Evolutionary conservation across 2,888 invertebrate genomes (phyloP), one percentile per base, ranked within the genome.

Genomic region (Pristionchus mayeri): DNA sequence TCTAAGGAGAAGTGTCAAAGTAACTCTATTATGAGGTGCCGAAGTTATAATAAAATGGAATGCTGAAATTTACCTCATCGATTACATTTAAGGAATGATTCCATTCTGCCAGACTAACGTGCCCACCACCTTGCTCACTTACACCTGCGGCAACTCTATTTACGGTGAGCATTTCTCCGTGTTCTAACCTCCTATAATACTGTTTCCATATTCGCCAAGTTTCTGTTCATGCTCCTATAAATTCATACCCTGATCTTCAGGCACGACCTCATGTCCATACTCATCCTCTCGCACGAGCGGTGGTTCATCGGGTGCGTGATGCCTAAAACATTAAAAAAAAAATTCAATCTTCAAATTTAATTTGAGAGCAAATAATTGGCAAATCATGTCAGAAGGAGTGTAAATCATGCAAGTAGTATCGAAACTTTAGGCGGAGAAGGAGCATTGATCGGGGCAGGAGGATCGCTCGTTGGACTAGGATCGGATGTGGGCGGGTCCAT

Each of bases 401-500:
- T n/a, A n/a, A n/a, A n/a, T n/a, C n/a, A n/a, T n/a, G n/a, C n/a
- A n/a, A n/a, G n/a, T n/a, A n/a, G n/a, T n/a, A n/a, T n/a, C n/a
- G n/a, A n/a, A n/a, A n/a, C n/a, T n/a, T n/a, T n/a, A n/a, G 93
- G 94, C 3, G 94, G 93, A 7, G 93, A 93, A 87, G 93, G 90
- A 4, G 93, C 93, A 2, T 88, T 94, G 3, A 91, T 94, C 50
- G 84, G 63, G 11, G 78, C 63, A 0, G 37, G 34, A 37, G 86
- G 86, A 11, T 87, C 86, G 1, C 24, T 85, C 9, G n/a, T 87
- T 52, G 85, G 87, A 21, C 89, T 93, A 24, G 93, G 93, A 16
- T 91, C 92, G 30, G 94, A 94, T 85, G 92, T 94, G 27, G 94
- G 93, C 2, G 94, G 94, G 40, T 94, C 94, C 86, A 91, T 93